Base-by-base conservation (phyloP, 2,797 vertebrate species). In the Cephalopachus bancanus region DNA sequence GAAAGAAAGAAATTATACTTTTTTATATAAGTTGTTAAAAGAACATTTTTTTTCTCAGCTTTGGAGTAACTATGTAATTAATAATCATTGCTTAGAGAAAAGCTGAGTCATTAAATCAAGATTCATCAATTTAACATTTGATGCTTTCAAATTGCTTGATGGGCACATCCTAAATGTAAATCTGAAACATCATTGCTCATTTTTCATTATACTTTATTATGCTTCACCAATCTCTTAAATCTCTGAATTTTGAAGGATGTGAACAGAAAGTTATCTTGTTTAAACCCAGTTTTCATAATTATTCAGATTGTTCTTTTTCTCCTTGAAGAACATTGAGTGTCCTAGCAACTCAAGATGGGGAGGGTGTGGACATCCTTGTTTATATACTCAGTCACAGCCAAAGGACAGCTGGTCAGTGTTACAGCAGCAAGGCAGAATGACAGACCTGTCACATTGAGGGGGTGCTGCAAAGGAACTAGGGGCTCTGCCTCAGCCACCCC, bases 221-320 rank as follows among this genome's bases (percentile, higher is more conserved):
- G 6, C 26, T 62, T 64, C 5, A 17, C 28, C 16, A 1, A 76
- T 86, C 89, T 88, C 17, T 64, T 78, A 88, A 57, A 49, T 72
- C 78, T 93, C 72, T 85, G 49, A 71, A 64, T 79, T 90, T 69
- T 83, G 78, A 89, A 87, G 30, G 84, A 14, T 91, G 4, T 79
- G 81, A 74, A 92, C 19, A 55, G 60, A 87, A 91, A 69, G n/a
- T 62, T 65, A 74, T 44, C 22, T 88, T 81, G 28, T 76, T 95
- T 94, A 83, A 93, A 81, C 30, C 24, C 16, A n/a, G 0, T 84
- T 93, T 96, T 94, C 71, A 74, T 33, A 72, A 1, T 93, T 85
- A 78, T 17, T 79, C 33, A 74, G 51, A 69, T 59, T 83, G 65
- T 49, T 80, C 30, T 20, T 67, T 76, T 81, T 86, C 14, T 87